These are phyloP conservation scores for Rhamnusium bicolor DNA, from an alignment of 2,888 invertebrate species.

Conservation along the genomic window DNA sequence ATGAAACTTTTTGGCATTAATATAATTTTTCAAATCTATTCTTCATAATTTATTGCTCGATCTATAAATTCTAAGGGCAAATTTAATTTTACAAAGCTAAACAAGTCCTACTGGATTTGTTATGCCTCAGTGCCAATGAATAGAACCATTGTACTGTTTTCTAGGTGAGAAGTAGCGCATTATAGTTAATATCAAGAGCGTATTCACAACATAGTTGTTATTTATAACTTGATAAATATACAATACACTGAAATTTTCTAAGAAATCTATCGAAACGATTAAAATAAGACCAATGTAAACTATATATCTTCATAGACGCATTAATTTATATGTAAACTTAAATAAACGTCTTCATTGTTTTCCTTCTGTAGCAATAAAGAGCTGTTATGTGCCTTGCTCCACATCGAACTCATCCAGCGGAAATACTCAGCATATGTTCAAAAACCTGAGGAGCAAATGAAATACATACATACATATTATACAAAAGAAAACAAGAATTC, in stretches of 20 bases:
- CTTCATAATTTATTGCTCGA: too few species aligned
- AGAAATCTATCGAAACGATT: constrained; percentile 2
- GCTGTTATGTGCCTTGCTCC: constrained; percentile 9
- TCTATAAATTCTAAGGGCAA: background rate
- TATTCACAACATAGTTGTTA: background rate
- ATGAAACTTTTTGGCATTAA: too few species aligned
- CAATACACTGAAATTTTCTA: constrained; percentile 2
- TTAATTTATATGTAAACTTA: background rate
- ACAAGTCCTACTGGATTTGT: background rate
- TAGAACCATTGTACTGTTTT: background rate
- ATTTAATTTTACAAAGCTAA: background rate
- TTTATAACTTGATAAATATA: background rate
- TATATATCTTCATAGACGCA: background rate
- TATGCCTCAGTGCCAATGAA: too few species aligned
- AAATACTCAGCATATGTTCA: constrained; percentile 29
- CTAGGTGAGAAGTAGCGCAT: background rate
- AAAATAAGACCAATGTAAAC: background rate
- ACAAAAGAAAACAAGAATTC: constrained; percentile 22
- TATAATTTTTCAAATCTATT: too few species aligned
- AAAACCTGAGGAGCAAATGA: constrained; percentile 23
- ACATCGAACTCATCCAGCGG: constrained; percentile 12
- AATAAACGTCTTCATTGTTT: constrained; percentile 28
- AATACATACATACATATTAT: constrained; percentile 3
- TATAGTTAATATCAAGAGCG: background rate
- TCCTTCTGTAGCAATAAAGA: constrained; percentile 14